Evolutionary conservation across 2,888 invertebrate species (phyloP).

Genomic region (Chrysopilus asiliformis): DNA sequence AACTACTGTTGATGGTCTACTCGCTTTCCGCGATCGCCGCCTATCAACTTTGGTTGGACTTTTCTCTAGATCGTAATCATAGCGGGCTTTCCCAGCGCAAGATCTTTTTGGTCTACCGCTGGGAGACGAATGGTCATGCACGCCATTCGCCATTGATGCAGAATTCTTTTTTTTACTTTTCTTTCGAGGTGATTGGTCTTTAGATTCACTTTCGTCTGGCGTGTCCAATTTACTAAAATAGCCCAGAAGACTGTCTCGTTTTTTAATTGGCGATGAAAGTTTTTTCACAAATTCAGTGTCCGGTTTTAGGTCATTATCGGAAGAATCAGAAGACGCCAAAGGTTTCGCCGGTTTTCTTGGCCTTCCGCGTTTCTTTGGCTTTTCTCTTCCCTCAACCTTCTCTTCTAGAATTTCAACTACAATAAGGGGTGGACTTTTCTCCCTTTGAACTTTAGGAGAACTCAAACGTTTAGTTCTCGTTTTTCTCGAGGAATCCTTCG

Average conservation of each 20-base stretch:
- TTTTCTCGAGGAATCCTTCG: background rate
- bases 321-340: too few relatives aligned
- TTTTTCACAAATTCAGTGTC: slow-evolving; percentile 40
- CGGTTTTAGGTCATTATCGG: too few relatives aligned
- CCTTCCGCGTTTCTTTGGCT: background rate
- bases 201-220: slow-evolving; percentile 15
- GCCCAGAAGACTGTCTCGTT: slow-evolving; percentile 45
- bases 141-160: too few relatives aligned
- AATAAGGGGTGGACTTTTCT: background rate
- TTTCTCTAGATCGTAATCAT: slow-evolving; percentile 26
- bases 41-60: slow-evolving; percentile 20
- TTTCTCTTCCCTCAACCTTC: background rate
- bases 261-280: slow-evolving; percentile 43
- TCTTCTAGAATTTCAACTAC: background rate
- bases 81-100: slow-evolving; percentile 26
- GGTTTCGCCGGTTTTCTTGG: background rate
- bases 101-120: slow-evolving; percentile 25
- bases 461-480: background rate
- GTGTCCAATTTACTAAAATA: slow-evolving; percentile 42
- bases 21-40: slow-evolving; percentile 3
- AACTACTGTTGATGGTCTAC: background rate
- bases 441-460: background rate
- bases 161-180: too few relatives aligned
- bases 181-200: slow-evolving; percentile 1
- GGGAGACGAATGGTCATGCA: background rate